Percentiles rank a stretch among this genome's conserved stretches.
phyloP scores from a whole-genome alignment of 2,797 vertebrate species.

The Vireo griseus region DNA sequence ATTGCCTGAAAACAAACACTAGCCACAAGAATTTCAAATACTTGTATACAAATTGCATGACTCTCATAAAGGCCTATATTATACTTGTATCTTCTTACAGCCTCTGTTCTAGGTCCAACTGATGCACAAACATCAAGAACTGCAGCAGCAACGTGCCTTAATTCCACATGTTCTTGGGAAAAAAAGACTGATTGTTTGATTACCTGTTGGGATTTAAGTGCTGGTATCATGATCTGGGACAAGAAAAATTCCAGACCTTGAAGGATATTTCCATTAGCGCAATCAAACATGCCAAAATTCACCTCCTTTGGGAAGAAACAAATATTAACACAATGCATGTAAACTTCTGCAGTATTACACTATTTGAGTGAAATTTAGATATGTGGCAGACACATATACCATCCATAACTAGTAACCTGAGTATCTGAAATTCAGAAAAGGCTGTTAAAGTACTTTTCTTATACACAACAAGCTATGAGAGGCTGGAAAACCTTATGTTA shows the following conservation, averaged over 20 bases:
- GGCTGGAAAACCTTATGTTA: not conserved
- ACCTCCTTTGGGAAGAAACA: constrained; percentile 72
- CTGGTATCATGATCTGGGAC: constrained; percentile 75
- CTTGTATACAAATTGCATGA: not conserved
- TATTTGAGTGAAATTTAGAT: not conserved
- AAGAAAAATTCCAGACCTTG: constrained; percentile 75
- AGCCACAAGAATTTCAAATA: not conserved
- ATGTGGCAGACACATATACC: fast-evolving
- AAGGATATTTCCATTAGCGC: constrained; percentile 71
- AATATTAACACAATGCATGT: not conserved
- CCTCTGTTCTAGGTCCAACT: not conserved
- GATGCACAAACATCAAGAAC: not conserved
- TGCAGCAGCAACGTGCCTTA: not conserved
- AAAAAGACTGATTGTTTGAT: not conserved
- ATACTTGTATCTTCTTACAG: not conserved
- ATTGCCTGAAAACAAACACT: not conserved
- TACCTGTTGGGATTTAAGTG: constrained; percentile 81
- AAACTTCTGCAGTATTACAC: not conserved
- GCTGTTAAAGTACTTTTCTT: not conserved
- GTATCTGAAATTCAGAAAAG: not conserved
- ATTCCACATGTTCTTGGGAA: not conserved
- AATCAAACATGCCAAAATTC: constrained; percentile 77
- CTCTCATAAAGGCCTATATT: not conserved
- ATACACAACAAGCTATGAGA: not conserved
- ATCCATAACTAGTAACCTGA: not conserved